Conservation (phyloP, 2,888 invertebrate species). For the Linnaemya vulpina region DNA sequence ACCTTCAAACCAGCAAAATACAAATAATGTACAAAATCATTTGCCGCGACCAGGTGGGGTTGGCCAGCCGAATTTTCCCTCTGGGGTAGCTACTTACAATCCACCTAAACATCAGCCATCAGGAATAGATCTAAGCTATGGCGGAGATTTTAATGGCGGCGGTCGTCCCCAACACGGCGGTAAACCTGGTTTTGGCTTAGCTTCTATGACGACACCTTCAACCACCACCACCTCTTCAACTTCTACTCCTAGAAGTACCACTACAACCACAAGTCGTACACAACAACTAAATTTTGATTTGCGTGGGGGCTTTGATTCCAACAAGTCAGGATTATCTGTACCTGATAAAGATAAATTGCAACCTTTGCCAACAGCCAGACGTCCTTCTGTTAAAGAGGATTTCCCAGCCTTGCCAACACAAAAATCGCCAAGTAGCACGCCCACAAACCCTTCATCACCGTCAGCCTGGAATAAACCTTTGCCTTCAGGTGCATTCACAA, state of each 20-base stretch:
- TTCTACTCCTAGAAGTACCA: conserved; percentile 64
- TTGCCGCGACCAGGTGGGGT: conserved; percentile 50
- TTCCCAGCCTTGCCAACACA: conserved; percentile 79
- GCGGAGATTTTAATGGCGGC: conserved; percentile 72
- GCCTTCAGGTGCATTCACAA: conserved; percentile 10
- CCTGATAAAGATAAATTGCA: conserved; percentile 74
- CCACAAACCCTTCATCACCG: conserved; percentile 53
- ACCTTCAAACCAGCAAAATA: conserved; percentile 44
- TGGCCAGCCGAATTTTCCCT: conserved; percentile 75
- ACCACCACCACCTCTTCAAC: conserved; percentile 74
- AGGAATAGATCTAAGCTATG: conserved; percentile 80
- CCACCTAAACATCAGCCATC: conserved; percentile 79
- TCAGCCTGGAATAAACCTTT: conserved; percentile 63
- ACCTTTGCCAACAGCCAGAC: conserved; percentile 72
- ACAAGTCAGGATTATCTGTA: conserved; percentile 33
- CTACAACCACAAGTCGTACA: conserved; percentile 73
- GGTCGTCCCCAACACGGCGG: conserved; percentile 68
- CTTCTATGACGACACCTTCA: conserved; percentile 74
- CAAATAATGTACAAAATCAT: conserved; percentile 50
- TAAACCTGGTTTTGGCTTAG: conserved; percentile 76
- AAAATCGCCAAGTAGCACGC: conserved; percentile 68
- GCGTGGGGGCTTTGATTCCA: conserved; percentile 70
- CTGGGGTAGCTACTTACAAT: conserved; percentile 77
- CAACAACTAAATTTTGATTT: conserved; percentile 73
- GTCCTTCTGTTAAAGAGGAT: conserved; percentile 78